These are phyloP conservation scores for Drosophila macrospina DNA, from an alignment of 2,888 invertebrate species.

Conservation along the genomic window DNA sequence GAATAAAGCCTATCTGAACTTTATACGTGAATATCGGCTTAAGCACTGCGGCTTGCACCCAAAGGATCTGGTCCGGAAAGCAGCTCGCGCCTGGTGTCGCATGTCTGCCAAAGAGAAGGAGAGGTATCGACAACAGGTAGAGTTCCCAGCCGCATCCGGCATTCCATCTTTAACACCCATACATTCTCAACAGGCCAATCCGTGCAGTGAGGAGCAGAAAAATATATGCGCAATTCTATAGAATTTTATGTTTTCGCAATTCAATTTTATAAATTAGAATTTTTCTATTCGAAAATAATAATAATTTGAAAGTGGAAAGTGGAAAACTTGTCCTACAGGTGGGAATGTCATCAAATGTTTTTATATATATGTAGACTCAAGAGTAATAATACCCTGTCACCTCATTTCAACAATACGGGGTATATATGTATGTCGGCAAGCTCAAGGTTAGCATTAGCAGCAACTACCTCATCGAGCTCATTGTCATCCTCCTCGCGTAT, in stretches of 20 bases:
- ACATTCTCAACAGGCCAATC: background rate
- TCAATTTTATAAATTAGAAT: background rate
- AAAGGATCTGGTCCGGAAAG: constrained; percentile 40
- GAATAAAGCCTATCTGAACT: constrained; percentile 52
- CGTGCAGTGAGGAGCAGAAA: background rate
- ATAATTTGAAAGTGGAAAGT: background rate
- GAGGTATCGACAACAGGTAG: constrained; percentile 43
- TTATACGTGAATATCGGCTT: constrained; percentile 41
- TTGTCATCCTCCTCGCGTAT: constrained; percentile 89
- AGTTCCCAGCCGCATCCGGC: no score
- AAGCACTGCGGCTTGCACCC: constrained; percentile 48
- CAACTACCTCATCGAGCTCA: constrained; percentile 82
- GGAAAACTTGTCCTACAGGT: background rate
- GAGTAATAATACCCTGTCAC: background rate
- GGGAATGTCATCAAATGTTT: no score
- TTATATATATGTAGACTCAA: no score
- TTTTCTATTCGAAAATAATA: background rate
- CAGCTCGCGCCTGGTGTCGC: constrained; percentile 54
- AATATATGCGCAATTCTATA: background rate
- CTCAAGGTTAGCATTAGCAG: constrained; percentile 57
- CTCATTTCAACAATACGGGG: background rate
- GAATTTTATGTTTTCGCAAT: background rate
- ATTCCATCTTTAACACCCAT: background rate
- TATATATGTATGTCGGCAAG: constrained; percentile 25
- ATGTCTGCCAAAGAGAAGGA: constrained; percentile 35